These are phyloP conservation scores for Diachrysia chrysitis DNA, from an alignment of 2,888 invertebrate species.

Conservation along the genomic window DNA sequence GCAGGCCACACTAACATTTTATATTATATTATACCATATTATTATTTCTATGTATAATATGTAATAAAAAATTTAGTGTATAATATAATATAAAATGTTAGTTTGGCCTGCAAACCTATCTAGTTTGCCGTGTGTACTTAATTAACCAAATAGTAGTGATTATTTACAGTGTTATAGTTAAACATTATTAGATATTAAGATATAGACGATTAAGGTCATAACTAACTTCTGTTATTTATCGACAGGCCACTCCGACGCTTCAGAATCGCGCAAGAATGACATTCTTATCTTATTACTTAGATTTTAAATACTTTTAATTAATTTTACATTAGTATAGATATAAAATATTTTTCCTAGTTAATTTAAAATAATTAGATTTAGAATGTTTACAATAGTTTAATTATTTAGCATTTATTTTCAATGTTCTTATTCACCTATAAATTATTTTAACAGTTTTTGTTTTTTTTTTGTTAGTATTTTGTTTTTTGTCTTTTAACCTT, in stretches of 20 bases:
- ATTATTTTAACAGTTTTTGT: neutral
- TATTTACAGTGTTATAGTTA: too few relatives aligned
- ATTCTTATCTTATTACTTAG: conserved; percentile 17
- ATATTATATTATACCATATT: too few relatives aligned
- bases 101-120: too few relatives aligned
- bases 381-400: neutral
- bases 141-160: too few relatives aligned
- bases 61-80: too few relatives aligned
- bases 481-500: too few relatives aligned
- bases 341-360: neutral
- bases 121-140: too few relatives aligned
- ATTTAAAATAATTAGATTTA: neutral
- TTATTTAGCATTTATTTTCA: neutral
- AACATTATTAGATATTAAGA: too few relatives aligned
- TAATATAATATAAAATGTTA: too few relatives aligned
- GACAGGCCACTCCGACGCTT: neutral
- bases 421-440: neutral
- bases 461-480: neutral
- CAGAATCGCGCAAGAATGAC: conserved; percentile 15
- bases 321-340: conserved; percentile 5
- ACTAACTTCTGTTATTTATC: conserved; percentile 1
- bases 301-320: neutral
- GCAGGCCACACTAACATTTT: too few relatives aligned
- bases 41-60: too few relatives aligned
- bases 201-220: neutral